phyloP scores from a whole-genome alignment of 2,797 vertebrate species.

The Setipinna tenuifilis region DNA sequence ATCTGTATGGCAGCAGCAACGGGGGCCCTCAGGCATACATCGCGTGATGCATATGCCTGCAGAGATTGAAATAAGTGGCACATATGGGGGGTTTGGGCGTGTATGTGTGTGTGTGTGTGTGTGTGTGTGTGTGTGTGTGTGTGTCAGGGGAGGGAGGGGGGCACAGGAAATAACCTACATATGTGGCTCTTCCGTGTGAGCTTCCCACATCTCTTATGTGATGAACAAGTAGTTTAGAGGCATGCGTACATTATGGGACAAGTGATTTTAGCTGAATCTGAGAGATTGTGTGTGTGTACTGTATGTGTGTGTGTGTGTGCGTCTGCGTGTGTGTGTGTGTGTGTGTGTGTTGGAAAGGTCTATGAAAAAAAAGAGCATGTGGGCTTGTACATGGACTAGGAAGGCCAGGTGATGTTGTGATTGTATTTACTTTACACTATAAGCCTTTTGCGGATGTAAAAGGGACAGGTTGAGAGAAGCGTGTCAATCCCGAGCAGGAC shows the following conservation, averaged over 20 bases:
- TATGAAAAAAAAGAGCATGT: neutral
- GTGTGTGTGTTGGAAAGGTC: neutral
- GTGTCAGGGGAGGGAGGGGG: neutral
- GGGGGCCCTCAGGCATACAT: conserved; percentile 59
- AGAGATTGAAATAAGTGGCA: conserved; percentile 52
- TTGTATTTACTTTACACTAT: neutral
- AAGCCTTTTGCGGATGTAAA: neutral
- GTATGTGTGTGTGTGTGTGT: conserved; percentile 40
- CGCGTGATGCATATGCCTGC: neutral
- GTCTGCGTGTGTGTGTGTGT: neutral
- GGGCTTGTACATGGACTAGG: neutral
- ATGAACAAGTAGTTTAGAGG: neutral
- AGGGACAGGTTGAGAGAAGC: neutral
- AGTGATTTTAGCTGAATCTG: neutral
- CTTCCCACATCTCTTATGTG: neutral
- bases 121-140: conserved; percentile 36
- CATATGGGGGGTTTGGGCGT: neutral
- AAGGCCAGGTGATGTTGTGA: neutral
- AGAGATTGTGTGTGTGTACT: too few species aligned
- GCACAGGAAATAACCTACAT: neutral
- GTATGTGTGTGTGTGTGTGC: neutral
- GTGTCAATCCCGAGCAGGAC: neutral
- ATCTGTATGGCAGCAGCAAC: conserved; percentile 65
- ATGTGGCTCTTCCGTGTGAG: neutral
- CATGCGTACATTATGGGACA: neutral